Conservation (phyloP, 2,797 vertebrate species). For the Hypotaenidia philippensis region DNA sequence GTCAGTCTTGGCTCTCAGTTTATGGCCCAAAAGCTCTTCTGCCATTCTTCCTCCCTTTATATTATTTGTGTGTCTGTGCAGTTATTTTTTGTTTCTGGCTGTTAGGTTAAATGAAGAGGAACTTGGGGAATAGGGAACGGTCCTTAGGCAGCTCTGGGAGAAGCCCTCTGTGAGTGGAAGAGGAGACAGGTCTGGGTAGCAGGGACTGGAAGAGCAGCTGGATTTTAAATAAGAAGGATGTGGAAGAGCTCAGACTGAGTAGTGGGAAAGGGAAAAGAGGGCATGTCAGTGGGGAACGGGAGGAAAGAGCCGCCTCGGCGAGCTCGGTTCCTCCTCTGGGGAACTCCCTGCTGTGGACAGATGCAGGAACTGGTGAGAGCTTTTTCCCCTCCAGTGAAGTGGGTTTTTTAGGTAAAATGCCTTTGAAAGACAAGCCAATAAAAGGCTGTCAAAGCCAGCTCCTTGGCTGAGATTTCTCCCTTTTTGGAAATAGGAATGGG, state of each 20-base stretch:
- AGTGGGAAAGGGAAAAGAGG: conserved; percentile 34
- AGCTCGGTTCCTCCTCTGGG: neutral
- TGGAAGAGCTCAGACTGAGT: neutral
- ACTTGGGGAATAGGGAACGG: neutral
- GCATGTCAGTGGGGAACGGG: neutral
- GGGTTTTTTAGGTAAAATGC: neutral
- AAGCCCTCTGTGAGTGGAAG: neutral
- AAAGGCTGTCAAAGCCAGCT: neutral
- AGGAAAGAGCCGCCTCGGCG: neutral
- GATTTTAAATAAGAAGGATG: neutral
- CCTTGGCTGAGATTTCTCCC: neutral
- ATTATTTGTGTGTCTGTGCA: no score
- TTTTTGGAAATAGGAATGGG: neutral
- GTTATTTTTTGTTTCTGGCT: neutral
- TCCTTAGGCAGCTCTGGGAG: neutral
- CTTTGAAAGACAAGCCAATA: conserved; percentile 20
- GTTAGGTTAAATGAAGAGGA: neutral
- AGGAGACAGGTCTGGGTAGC: neutral
- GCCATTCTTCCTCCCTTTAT: neutral
- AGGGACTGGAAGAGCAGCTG: neutral
- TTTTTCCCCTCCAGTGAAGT: neutral
- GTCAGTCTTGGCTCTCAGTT: neutral
- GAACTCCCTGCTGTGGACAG: neutral
- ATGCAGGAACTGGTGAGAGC: neutral
- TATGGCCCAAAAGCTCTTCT: neutral